phyloP scores from a whole-genome alignment of 2,113 vertebrate species.

The Motacilla alba region DNA sequence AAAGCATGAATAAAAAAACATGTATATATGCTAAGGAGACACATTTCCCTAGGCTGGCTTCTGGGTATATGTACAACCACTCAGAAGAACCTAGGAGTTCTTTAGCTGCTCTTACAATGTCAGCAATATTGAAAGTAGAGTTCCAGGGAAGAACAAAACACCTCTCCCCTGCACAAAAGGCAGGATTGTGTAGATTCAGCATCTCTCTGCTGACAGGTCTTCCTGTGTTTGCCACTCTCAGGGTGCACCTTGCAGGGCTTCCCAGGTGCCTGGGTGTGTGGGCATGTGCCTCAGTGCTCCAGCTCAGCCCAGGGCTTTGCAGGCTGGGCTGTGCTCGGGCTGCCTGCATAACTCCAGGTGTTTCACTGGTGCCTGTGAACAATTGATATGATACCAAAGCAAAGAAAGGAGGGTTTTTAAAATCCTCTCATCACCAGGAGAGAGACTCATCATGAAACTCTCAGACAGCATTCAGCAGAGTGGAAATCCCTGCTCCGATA shows the following conservation, averaged over 20 bases:
- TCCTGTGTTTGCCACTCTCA: background rate
- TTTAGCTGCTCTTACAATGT: background rate
- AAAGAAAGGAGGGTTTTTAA: background rate
- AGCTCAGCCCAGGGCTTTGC: background rate
- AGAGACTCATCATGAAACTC: background rate
- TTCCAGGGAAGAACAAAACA: background rate
- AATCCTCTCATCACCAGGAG: background rate
- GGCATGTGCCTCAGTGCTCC: background rate
- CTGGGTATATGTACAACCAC: fast-evolving
- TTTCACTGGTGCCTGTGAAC: background rate
- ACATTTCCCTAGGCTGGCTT: background rate
- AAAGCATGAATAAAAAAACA: background rate
- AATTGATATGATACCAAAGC: background rate
- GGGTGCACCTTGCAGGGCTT: background rate
- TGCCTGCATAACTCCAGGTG: fast-evolving
- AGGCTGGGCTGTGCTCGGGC: background rate
- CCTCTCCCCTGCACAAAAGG: background rate
- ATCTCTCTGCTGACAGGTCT: background rate
- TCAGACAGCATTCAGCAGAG: background rate
- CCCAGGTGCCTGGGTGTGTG: background rate
- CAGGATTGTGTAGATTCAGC: background rate
- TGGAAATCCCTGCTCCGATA: background rate
- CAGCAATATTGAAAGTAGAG: background rate
- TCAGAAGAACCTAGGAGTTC: background rate
- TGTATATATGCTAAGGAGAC: background rate